phyloP scores from a whole-genome alignment of 2,113 vertebrate genomes.

The Perca schrenkii region DNA sequence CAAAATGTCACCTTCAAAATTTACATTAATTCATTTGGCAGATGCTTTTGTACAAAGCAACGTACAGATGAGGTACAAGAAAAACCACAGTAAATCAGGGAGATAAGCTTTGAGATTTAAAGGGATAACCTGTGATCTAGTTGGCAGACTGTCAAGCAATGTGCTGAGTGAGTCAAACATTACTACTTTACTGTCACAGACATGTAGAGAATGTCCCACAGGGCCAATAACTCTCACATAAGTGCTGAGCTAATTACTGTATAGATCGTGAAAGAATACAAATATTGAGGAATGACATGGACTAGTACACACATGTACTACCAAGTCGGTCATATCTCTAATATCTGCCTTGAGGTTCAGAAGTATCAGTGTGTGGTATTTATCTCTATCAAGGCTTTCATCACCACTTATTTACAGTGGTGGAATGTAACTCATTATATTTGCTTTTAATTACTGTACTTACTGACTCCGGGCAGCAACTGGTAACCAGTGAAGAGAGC shows the following conservation, averaged over 20 bases:
- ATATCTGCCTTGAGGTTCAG: neutral
- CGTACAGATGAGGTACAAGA: neutral
- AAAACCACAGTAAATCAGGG: neutral
- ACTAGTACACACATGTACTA: neutral
- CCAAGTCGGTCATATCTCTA: fast-evolving
- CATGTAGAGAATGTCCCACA: neutral
- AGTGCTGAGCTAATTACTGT: neutral
- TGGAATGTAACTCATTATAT: neutral
- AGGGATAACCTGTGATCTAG: neutral
- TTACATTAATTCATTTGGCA: neutral
- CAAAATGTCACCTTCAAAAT: neutral
- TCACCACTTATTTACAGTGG: neutral
- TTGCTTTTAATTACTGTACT: too few relatives aligned
- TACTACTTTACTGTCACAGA: neutral
- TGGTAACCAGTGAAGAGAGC: too few relatives aligned
- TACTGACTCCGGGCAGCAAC: too few relatives aligned
- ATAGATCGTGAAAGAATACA: neutral
- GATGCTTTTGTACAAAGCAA: neutral
- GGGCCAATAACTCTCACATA: neutral
- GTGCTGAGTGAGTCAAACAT: neutral
- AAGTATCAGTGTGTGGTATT: neutral
- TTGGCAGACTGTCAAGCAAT: neutral
- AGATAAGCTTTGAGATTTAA: neutral
- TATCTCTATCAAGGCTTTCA: neutral
- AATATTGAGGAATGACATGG: neutral